phyloP scores from a whole-genome alignment of 1,140 invertebrate genomes.

The Branchinecta lynchi region DNA sequence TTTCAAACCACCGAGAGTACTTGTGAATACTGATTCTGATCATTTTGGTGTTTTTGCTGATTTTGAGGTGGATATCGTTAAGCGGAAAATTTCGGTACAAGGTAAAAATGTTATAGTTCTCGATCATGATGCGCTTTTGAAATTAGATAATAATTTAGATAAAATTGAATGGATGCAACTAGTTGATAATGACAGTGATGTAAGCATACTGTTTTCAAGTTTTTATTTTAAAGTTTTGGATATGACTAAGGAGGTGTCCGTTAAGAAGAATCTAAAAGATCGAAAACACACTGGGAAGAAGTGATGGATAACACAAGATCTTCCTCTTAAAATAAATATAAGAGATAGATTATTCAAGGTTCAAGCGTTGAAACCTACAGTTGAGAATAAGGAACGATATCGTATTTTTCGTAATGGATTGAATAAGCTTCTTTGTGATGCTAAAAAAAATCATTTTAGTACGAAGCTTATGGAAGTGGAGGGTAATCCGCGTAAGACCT shows the following conservation, averaged over 20 bases:
- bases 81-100: no score
- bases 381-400: conserved; percentile 1
- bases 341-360: neutral
- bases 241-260: neutral
- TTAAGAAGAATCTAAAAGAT: no score
- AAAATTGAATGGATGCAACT: neutral
- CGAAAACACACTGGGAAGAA: neutral
- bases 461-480: neutral
- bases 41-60: conserved; percentile 2
- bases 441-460: conserved; percentile 1
- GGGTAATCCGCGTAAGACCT: neutral
- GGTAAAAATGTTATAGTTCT: conserved; percentile 1
- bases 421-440: conserved; percentile 1
- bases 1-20: neutral
- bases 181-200: neutral
- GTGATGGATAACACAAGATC: neutral
- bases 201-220: neutral
- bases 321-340: neutral
- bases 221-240: neutral
- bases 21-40: conserved; percentile 6
- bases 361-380: neutral
- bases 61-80: neutral
- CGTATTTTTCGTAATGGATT: neutral
- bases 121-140: neutral
- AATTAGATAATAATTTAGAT: conserved; percentile 7